A percentile compares a stretch with the other conserved stretches of the same genome.
phyloP scores from a whole-genome alignment of 2,797 vertebrate genomes.

The Propithecus deckenii region DNA sequence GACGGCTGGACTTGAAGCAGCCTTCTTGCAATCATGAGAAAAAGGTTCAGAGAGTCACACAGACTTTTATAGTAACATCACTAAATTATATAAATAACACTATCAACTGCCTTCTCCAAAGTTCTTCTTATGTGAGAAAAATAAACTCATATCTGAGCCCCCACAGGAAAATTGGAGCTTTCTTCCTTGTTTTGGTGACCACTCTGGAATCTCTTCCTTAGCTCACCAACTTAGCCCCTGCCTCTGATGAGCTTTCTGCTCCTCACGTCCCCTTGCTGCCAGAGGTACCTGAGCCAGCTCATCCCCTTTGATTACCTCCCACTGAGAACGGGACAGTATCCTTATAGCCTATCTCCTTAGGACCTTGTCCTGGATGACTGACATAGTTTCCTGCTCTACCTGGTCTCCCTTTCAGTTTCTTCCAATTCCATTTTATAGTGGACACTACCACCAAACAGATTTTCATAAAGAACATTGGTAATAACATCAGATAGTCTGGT shows the following conservation, averaged over 20 bases:
- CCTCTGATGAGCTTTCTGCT: background rate
- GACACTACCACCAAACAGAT: background rate
- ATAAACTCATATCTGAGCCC: background rate
- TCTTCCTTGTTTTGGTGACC: background rate
- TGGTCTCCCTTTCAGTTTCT: background rate
- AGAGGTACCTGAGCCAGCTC: background rate
- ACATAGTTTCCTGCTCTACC: background rate
- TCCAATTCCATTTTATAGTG: background rate
- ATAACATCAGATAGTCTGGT: background rate
- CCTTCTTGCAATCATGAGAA: background rate
- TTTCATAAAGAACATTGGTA: conserved; percentile 14
- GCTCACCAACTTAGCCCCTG: background rate
- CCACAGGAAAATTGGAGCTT: background rate
- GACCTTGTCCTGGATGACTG: background rate
- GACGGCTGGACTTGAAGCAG: background rate
- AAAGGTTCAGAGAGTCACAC: background rate
- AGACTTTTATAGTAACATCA: background rate
- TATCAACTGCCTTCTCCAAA: background rate
- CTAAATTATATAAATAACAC: background rate
- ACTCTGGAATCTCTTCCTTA: background rate
- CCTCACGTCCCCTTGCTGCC: background rate
- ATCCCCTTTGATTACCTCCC: background rate
- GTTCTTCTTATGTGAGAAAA: background rate
- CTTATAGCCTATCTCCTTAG: background rate
- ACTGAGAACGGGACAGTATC: background rate